phyloP scores from a whole-genome alignment of 2,113 vertebrate genomes.

The Neofelis nebulosa region DNA sequence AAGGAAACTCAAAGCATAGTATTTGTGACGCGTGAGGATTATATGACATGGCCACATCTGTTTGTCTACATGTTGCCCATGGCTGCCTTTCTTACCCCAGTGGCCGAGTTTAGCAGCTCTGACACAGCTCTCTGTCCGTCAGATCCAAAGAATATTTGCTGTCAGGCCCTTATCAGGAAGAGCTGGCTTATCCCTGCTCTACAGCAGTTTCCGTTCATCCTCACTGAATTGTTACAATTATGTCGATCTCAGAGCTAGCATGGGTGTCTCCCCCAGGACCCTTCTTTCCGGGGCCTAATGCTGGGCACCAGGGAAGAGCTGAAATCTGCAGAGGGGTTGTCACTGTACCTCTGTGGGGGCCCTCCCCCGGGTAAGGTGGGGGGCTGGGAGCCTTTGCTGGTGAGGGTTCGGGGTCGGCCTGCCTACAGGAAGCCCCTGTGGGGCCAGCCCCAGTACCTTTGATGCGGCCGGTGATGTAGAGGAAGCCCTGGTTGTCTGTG shows the following conservation, averaged over 20 bases:
- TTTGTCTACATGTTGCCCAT: fast-evolving
- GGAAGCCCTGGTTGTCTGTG: constrained; percentile 88
- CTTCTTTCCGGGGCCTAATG: neutral
- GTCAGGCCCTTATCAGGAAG: neutral
- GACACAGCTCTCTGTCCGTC: neutral
- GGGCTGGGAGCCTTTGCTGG: neutral
- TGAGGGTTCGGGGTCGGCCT: fast-evolving
- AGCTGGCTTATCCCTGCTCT: neutral
- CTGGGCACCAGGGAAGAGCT: no score
- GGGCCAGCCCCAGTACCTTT: constrained; percentile 88
- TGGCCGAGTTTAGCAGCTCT: neutral
- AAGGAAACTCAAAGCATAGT: neutral
- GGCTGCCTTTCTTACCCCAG: neutral
- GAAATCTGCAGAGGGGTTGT: neutral
- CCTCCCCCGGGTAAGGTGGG: neutral
- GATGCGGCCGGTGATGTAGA: constrained; percentile 94
- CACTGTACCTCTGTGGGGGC: neutral
- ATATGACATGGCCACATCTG: neutral
- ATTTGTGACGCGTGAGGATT: neutral
- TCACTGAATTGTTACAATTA: neutral
- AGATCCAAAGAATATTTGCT: neutral
- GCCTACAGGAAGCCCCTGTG: neutral
- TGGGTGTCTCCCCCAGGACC: neutral
- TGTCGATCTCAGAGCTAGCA: neutral
- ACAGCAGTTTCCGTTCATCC: neutral